These are phyloP conservation scores for Caenorhabditis becei DNA, from an alignment of 2,888 invertebrate species.

Conservation along the genomic window DNA sequence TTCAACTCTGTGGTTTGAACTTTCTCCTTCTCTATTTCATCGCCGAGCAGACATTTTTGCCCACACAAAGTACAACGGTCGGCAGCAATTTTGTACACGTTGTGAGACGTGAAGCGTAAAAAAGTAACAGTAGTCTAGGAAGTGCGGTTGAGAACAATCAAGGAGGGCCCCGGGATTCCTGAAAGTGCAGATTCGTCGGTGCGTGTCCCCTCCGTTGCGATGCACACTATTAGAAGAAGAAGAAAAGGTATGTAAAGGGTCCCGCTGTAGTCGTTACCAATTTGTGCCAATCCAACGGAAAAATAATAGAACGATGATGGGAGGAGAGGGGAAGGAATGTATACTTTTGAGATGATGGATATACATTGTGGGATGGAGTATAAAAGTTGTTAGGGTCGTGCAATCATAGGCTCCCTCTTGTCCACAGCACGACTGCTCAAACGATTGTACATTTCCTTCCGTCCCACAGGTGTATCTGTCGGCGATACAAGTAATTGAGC, in stretches of 20 bases:
- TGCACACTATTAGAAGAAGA: constrained; percentile 53
- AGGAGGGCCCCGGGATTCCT: constrained; percentile 31
- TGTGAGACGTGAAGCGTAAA: constrained; percentile 46
- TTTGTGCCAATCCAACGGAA: constrained; percentile 63
- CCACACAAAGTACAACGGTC: constrained; percentile 51
- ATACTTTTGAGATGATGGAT: constrained; percentile 58
- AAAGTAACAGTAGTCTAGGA: constrained; percentile 60
- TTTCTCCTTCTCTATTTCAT: neutral
- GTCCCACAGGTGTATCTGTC: constrained; percentile 50
- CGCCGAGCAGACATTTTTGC: neutral
- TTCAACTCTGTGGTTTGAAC: constrained; percentile 1
- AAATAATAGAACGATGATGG: constrained; percentile 59
- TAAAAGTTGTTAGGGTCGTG: constrained; percentile 48
- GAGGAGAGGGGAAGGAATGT: constrained; percentile 45
- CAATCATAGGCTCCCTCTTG: constrained; percentile 47
- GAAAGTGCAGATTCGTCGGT: constrained; percentile 51
- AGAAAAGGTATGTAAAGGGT: constrained; percentile 48
- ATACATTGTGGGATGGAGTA: constrained; percentile 50
- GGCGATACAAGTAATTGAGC: constrained; percentile 63
- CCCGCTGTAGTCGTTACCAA: constrained; percentile 40
- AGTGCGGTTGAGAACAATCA: constrained; percentile 57
- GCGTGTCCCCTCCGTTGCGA: constrained; percentile 21
- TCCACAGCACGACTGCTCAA: constrained; percentile 37
- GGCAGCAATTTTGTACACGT: constrained; percentile 51
- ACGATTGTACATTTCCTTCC: constrained; percentile 68